A percentile compares a stretch with the other conserved stretches of the same genome.
Evolutionary conservation across 2,888 invertebrate genomes (phyloP).

Genomic region (Stramonita haemastoma): DNA sequence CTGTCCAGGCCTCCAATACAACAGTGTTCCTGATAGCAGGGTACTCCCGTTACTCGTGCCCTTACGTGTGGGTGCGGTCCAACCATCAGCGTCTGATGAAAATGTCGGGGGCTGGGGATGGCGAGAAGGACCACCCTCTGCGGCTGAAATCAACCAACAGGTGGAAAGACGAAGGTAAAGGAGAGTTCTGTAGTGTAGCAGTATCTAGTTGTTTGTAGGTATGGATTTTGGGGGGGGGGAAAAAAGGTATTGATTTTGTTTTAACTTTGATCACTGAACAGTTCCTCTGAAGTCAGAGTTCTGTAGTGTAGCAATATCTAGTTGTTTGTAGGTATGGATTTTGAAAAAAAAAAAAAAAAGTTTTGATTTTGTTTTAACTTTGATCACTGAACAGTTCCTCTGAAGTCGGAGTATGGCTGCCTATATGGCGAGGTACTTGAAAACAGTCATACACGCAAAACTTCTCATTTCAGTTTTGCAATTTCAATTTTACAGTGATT

Average conservation of each 20-base stretch:
- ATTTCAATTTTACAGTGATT: too few species aligned
- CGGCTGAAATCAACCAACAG: conserved; percentile 64
- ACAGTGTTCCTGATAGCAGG: conserved; percentile 71
- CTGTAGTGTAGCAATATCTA: too few species aligned
- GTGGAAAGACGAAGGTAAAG: conserved; percentile 66
- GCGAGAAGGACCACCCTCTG: conserved; percentile 69
- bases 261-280: too few species aligned
- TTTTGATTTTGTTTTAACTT: not conserved
- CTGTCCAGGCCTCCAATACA: conserved; percentile 60
- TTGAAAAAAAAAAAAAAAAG: too few species aligned
- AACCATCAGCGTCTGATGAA: conserved; percentile 71
- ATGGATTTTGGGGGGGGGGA: too few species aligned
- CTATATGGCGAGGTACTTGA: too few species aligned
- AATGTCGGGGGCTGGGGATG: conserved; percentile 59
- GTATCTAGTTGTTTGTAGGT: not conserved
- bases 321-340: not conserved
- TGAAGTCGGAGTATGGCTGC: too few species aligned
- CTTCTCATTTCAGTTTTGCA: too few species aligned
- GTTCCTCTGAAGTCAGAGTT: too few species aligned
- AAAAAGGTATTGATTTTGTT: not conserved
- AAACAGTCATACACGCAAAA: too few species aligned
- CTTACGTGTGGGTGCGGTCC: conserved; percentile 73
- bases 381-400: too few species aligned
- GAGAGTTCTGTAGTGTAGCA: too few species aligned
- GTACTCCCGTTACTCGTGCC: conserved; percentile 70